phyloP scores from a whole-genome alignment of 2,113 vertebrate genomes.

The Fulica atra region DNA sequence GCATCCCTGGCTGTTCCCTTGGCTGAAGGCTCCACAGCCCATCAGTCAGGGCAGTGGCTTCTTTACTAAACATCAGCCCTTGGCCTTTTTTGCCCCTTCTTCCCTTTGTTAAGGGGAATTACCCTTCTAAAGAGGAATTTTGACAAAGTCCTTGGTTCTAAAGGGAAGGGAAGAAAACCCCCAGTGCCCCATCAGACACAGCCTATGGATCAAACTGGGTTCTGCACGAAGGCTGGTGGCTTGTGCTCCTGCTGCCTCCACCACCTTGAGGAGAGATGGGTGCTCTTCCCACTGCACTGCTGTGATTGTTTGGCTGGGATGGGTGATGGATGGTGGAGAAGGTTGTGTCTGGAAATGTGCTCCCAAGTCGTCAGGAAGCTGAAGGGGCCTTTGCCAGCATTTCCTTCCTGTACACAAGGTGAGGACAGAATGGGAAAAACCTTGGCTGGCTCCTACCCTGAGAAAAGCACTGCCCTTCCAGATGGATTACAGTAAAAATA shows the following conservation, averaged over 20 bases:
- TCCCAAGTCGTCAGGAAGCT: constrained; percentile 23
- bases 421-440: constrained; percentile 51
- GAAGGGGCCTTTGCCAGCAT: constrained; percentile 41
- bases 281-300: background rate
- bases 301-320: background rate
- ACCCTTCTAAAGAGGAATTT: background rate
- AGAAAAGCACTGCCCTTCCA: constrained; percentile 54
- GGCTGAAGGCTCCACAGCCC: background rate
- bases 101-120: background rate
- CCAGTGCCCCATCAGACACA: background rate
- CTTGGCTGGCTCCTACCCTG: constrained; percentile 44
- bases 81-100: background rate
- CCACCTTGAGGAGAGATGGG: background rate
- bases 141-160: background rate
- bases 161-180: background rate
- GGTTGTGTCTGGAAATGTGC: constrained; percentile 12
- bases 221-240: background rate
- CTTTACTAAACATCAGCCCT: background rate
- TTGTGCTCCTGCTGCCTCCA: background rate
- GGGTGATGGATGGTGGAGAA: constrained; percentile 51
- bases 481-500: constrained; percentile 55
- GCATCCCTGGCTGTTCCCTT: background rate
- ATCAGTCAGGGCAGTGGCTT: background rate
- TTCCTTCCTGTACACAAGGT: constrained; percentile 51
- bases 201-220: background rate